These are phyloP conservation scores for Leptarthrus brevirostris DNA, from an alignment of 2,888 invertebrate genomes.

Conservation along the genomic window DNA sequence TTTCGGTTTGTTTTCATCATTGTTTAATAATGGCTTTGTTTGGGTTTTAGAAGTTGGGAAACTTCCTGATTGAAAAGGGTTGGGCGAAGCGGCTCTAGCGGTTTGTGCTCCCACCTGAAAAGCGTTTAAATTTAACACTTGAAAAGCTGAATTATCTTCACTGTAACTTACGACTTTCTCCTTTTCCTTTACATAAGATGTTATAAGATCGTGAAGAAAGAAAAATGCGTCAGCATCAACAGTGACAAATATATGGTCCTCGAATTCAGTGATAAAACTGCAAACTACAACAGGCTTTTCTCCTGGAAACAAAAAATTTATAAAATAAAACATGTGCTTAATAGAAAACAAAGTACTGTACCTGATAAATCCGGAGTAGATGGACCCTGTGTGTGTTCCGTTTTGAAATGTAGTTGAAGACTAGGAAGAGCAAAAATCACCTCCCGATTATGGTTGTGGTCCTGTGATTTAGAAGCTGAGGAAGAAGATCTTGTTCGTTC, in stretches of 20 bases:
- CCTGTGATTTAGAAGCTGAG: slow-evolving; percentile 74
- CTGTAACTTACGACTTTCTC: slow-evolving; percentile 77
- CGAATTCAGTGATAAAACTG: slow-evolving; percentile 98
- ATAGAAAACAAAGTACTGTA: slow-evolving; percentile 58
- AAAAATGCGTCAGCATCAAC: slow-evolving; percentile 98
- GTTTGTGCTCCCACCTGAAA: slow-evolving; percentile 64
- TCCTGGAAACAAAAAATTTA: slow-evolving; percentile 67
- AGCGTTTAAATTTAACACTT: neutral
- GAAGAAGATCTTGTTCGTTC: slow-evolving; percentile 70
- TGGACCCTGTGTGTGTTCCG: slow-evolving; percentile 87
- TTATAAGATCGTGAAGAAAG: slow-evolving; percentile 96
- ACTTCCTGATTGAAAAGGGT: slow-evolving; percentile 61
- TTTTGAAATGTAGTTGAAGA: slow-evolving; percentile 91
- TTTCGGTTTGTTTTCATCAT: slow-evolving; percentile 62
- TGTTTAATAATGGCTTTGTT: slow-evolving; percentile 61
- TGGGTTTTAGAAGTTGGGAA: slow-evolving; percentile 57
- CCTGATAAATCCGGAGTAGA: slow-evolving; percentile 76
- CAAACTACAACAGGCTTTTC: slow-evolving; percentile 92
- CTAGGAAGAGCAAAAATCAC: slow-evolving; percentile 97
- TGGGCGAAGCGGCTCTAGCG: slow-evolving; percentile 65
- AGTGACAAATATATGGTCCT: slow-evolving; percentile 97
- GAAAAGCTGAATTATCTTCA: neutral
- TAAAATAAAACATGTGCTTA: slow-evolving; percentile 24
- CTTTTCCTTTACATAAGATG: slow-evolving; percentile 94
- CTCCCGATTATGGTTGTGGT: slow-evolving; percentile 87